Evolutionary conservation across 2,797 vertebrate species (phyloP).

Genomic region (Xyrichtys novacula): DNA sequence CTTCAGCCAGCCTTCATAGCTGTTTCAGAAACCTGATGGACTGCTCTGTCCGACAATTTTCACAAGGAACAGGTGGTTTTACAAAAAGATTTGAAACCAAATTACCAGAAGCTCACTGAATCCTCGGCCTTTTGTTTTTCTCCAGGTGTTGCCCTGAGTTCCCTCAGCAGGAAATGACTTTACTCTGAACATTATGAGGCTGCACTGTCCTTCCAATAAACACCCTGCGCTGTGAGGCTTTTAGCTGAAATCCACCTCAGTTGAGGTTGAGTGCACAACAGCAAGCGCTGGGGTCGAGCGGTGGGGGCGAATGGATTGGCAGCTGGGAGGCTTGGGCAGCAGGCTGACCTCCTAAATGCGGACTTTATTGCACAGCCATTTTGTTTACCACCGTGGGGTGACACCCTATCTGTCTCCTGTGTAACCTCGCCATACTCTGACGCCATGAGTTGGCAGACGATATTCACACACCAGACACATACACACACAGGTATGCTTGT

Average conservation of each 20-base stretch:
- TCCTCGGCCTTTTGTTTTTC: slow-evolving; percentile 60
- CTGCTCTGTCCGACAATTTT: slow-evolving; percentile 7
- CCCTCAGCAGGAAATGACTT: slow-evolving; percentile 60
- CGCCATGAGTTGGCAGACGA: slow-evolving; percentile 37
- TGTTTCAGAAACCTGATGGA: background rate
- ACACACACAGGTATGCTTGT: slow-evolving; percentile 25
- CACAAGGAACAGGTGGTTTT: slow-evolving; percentile 36
- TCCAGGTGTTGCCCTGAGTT: slow-evolving; percentile 40
- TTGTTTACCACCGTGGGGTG: slow-evolving; percentile 67
- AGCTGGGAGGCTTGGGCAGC: slow-evolving; percentile 43
- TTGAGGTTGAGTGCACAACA: slow-evolving; percentile 71
- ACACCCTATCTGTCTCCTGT: slow-evolving; percentile 48
- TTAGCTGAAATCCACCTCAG: slow-evolving; percentile 65
- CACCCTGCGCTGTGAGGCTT: slow-evolving; percentile 56
- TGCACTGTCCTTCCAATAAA: slow-evolving; percentile 65
- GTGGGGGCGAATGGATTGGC: slow-evolving; percentile 59
- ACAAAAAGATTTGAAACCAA: slow-evolving; percentile 44
- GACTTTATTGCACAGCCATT: slow-evolving; percentile 73
- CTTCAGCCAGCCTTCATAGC: slow-evolving; percentile 3
- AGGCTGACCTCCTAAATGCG: slow-evolving; percentile 68
- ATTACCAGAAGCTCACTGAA: slow-evolving; percentile 40
- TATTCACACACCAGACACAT: slow-evolving; percentile 33
- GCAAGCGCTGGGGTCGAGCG: slow-evolving; percentile 40
- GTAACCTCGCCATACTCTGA: slow-evolving; percentile 51
- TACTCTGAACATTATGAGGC: slow-evolving; percentile 60